Evolutionary conservation across 2,888 invertebrate genomes (phyloP).

Genomic region (Hyposoter dolosus): DNA sequence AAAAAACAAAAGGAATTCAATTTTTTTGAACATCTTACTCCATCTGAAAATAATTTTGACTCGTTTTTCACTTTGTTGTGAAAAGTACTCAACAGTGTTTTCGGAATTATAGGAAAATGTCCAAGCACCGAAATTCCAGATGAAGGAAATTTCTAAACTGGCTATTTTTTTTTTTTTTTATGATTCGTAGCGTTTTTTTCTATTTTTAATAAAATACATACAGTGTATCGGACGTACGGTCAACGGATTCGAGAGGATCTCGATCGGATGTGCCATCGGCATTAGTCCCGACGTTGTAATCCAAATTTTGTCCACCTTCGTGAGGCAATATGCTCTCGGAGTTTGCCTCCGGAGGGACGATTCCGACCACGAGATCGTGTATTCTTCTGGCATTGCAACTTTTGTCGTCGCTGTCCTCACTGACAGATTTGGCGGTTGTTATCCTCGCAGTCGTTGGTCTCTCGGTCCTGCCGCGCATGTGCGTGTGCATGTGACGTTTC

Average conservation of each 20-base stretch:
- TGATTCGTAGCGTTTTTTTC: background rate
- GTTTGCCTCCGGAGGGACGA: slow-evolving; percentile 79
- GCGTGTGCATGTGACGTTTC: slow-evolving; percentile 92
- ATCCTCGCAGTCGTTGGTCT: slow-evolving; percentile 68
- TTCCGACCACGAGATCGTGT: slow-evolving; percentile 81
- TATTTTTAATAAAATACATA: slow-evolving; percentile 78
- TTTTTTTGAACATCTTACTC: slow-evolving; percentile 80
- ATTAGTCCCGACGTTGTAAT: slow-evolving; percentile 76
- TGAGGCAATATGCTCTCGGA: slow-evolving; percentile 82
- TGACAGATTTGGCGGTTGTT: slow-evolving; percentile 64
- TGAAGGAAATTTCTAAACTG: background rate
- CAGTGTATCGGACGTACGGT: slow-evolving; percentile 84
- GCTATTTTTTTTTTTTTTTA: background rate
- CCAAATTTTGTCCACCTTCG: slow-evolving; percentile 78
- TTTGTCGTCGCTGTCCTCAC: slow-evolving; percentile 69
- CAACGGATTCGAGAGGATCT: slow-evolving; percentile 84
- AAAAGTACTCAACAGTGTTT: background rate
- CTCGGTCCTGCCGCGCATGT: slow-evolving; percentile 85
- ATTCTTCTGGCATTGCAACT: slow-evolving; percentile 74
- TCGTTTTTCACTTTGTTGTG: background rate
- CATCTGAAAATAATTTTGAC: background rate
- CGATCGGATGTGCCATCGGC: slow-evolving; percentile 77
- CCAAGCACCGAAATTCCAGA: background rate
- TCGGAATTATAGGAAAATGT: background rate
- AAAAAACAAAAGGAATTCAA: background rate